These are phyloP conservation scores for Platorchestia sp. DNA, from an alignment of 1,140 invertebrate species.

Conservation along the genomic window DNA sequence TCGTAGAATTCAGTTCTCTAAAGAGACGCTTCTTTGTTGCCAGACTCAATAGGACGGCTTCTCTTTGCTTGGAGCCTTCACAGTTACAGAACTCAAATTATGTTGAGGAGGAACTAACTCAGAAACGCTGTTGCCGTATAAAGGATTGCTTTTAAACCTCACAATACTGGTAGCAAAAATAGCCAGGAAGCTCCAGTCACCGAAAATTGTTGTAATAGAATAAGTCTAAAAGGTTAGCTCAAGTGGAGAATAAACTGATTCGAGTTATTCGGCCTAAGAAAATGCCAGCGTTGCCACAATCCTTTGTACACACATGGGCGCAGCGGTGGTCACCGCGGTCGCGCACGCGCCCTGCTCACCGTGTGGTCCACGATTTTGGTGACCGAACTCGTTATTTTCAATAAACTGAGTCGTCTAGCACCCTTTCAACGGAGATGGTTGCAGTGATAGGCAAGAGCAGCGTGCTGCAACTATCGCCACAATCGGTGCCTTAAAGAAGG, in stretches of 20 bases:
- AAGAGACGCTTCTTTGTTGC: not conserved
- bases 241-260: not conserved
- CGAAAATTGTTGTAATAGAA: not conserved
- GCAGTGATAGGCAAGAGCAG: conserved; percentile 18
- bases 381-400: conserved; percentile 32
- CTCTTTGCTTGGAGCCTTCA: not conserved
- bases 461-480: not conserved
- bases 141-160: not conserved
- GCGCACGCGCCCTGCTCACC: not conserved
- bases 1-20: not conserved
- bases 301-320: not conserved
- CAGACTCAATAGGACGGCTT: not conserved
- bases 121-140: not conserved
- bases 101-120: not conserved
- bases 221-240: not conserved
- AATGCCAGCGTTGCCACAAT: not conserved
- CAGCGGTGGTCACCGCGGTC: not conserved
- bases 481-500: conserved; percentile 3
- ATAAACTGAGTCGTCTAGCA: conserved; percentile 39
- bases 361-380: conserved; percentile 29
- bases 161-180: not conserved
- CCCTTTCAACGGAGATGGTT: conserved; percentile 34
- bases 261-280: not conserved
- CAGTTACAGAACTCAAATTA: not conserved
- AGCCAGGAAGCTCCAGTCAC: not conserved